Evolutionary conservation across 2,888 invertebrate genomes (phyloP).

Genomic region (Galeopsomyia nigrocyanea): DNA sequence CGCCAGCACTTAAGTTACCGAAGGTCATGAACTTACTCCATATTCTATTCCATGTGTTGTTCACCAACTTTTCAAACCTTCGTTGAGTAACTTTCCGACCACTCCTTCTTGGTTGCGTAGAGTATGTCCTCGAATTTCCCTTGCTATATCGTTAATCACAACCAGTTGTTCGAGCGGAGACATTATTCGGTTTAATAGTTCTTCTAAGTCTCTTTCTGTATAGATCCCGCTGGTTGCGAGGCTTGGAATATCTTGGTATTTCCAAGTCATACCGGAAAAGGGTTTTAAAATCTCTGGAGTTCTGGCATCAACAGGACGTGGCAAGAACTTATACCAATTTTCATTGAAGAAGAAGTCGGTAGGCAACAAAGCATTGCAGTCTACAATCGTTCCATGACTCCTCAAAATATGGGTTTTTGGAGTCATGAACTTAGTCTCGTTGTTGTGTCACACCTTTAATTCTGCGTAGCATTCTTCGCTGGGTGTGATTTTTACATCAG

Average conservation of each 20-base stretch:
- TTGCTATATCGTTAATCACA: neutral
- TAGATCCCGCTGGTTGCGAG: neutral
- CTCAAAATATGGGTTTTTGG: neutral
- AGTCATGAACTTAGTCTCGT: too few relatives aligned
- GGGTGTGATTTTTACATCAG: conserved; percentile 53
- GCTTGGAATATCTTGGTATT: neutral
- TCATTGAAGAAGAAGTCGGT: neutral
- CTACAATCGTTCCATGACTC: neutral
- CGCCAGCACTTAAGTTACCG: neutral
- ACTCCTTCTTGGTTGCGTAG: neutral
- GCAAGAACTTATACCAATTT: neutral
- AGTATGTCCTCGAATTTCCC: neutral
- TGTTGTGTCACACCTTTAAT: neutral
- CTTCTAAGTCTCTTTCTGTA: neutral
- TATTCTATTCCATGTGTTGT: neutral
- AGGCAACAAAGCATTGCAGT: neutral
- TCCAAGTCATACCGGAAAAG: neutral
- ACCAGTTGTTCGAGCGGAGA: neutral
- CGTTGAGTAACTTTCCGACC: too few relatives aligned
- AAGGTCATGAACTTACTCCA: neutral
- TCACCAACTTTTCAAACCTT: neutral
- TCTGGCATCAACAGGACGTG: too few relatives aligned
- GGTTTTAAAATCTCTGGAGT: neutral
- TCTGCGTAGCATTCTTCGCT: neutral
- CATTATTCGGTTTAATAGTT: neutral